A percentile compares a stretch with the other conserved stretches of the same genome.
Conservation (phyloP, 2,113 vertebrate genomes). For the Centropristis striata region DNA sequence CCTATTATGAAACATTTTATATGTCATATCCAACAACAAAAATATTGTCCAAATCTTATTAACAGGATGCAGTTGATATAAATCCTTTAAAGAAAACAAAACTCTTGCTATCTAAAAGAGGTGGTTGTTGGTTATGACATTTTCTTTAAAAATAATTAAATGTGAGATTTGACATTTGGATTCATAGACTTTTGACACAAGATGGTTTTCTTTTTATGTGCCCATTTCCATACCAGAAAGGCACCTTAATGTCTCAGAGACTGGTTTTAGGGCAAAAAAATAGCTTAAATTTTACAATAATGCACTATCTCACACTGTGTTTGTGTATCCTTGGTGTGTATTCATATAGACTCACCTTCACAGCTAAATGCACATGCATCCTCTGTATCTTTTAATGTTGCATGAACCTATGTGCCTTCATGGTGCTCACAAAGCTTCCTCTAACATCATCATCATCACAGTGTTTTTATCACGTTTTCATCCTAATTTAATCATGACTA, state of each 20-base stretch:
- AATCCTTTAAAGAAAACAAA: not conserved
- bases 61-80: not conserved
- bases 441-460: not conserved
- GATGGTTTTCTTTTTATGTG: too few relatives aligned
- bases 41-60: not conserved
- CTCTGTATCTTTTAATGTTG: not conserved
- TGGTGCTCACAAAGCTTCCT: not conserved
- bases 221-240: not conserved
- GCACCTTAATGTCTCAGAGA: not conserved
- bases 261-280: not conserved
- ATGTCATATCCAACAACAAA: not conserved
- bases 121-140: too few relatives aligned
- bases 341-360: conserved; percentile 14
- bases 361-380: conserved; percentile 4
- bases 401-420: not conserved
- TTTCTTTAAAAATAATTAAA: too few relatives aligned
- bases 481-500: not conserved
- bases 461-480: not conserved
- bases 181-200: too few relatives aligned
- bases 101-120: too few relatives aligned
- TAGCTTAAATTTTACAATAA: not conserved
- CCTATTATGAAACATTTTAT: not conserved
- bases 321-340: not conserved
- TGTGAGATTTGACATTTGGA: too few relatives aligned
- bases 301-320: not conserved